Conservation (phyloP, 2,888 invertebrate genomes). For the Erebia ligea region DNA sequence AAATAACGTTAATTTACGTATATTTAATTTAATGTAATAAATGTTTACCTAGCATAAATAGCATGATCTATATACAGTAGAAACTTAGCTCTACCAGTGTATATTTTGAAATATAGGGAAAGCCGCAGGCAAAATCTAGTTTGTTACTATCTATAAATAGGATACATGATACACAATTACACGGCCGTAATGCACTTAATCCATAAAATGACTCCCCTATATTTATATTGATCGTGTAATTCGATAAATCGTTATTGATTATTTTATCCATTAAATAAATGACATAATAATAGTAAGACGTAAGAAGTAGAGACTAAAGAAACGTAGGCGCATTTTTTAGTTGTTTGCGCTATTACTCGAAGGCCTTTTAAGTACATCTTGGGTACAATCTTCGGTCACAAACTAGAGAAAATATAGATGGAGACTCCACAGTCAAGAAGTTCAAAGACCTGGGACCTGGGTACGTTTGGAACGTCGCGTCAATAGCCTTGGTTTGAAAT, state of each 20-base stretch:
- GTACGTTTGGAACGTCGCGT: too few species aligned
- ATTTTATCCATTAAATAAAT: constrained; percentile 14
- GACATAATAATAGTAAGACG: constrained; percentile 13
- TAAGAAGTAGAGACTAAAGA: too few species aligned
- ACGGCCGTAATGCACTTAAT: background rate
- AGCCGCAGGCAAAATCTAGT: background rate
- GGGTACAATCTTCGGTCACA: background rate
- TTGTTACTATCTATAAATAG: background rate
- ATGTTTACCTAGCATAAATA: too few species aligned
- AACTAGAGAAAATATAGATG: too few species aligned
- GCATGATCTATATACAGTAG: too few species aligned
- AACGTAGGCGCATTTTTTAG: background rate
- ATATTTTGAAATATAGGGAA: too few species aligned
- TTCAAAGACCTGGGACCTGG: too few species aligned
- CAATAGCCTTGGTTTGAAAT: too few species aligned
- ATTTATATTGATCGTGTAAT: constrained; percentile 13
- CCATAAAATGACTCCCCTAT: constrained; percentile 8
- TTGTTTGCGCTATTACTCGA: background rate
- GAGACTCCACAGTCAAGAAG: too few species aligned
- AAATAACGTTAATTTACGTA: too few species aligned
- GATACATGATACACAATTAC: background rate
- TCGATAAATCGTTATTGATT: constrained; percentile 13
- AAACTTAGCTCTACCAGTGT: too few species aligned
- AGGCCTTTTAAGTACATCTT: background rate
- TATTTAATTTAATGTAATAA: too few species aligned